Base-by-base conservation (phyloP, 2,888 invertebrate genomes). In the Drosophila niveifrons region DNA sequence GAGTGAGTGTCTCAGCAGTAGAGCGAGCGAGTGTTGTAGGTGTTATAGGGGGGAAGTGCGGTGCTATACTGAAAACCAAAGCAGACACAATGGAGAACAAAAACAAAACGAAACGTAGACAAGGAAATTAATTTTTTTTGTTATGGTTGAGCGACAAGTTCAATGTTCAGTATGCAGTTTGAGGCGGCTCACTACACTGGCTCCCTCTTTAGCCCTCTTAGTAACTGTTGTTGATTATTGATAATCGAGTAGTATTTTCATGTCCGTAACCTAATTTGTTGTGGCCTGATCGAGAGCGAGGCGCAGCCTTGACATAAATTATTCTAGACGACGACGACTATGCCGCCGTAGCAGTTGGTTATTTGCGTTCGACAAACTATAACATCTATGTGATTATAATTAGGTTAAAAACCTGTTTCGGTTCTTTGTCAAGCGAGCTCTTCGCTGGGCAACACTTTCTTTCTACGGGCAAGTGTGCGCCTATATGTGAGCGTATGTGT, bases 351-450 rank as follows among this genome's bases (percentile, higher is more conserved):
- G 48, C 59, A 52, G 48, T 46, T 62, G 50, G 50, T 55, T 59
- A 44, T 48, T 61, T 51, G 70, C 59, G 72, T 51, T 48, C 43
- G 50, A 58, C 55, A 36, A 64, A 64, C 63, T 56, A 64, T 67
- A 64, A 69, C 62, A 53, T 70, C 62, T 64, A 41, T 66, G 47
- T 58, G 61, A 65, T 69, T 80, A 57, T 82, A 88, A 85, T 85
- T 80, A 72, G 81, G 86, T 83, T 86, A 86, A 86, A 82, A 85
- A 88, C 85, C 85, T 83, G 75, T 75, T 75, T 72, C 31, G 11
- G 77, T 83, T 88, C 75, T 82, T 82, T 88, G 86, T 79, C 76
- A 68, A 78, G 70, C 68, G 66, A 78, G 70, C 75, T 74, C 72
- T 63, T 56, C 77, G 72, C 63, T 80, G 72, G 71, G 52, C 82